A percentile compares a stretch with the other conserved stretches of the same genome.
These are phyloP conservation scores for Cavia porcellus DNA, from an alignment of 2,113 vertebrate species.

Conservation along the genomic window DNA sequence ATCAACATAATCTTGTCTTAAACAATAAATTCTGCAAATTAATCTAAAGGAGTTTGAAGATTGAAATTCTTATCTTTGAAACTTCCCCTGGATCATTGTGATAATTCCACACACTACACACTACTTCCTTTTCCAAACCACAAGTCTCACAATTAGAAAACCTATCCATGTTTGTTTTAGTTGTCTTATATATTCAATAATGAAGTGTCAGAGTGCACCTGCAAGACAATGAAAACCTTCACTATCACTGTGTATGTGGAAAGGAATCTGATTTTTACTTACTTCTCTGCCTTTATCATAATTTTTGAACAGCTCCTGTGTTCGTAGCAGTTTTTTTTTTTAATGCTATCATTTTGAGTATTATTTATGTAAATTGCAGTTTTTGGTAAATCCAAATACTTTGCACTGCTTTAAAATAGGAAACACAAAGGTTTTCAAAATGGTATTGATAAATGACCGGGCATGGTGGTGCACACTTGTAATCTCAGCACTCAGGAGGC, in stretches of 20 bases:
- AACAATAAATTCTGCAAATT: slow-evolving; percentile 28
- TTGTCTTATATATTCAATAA: slow-evolving; percentile 31
- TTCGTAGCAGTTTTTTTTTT: neutral
- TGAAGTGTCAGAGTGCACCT: neutral
- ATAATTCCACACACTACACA: slow-evolving; percentile 35
- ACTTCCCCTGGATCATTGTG: neutral
- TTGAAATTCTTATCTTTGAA: slow-evolving; percentile 30
- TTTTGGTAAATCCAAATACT: slow-evolving; percentile 65
- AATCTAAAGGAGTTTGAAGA: slow-evolving; percentile 38
- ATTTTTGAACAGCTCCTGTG: slow-evolving; percentile 4
- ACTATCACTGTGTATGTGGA: neutral
- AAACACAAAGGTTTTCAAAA: slow-evolving; percentile 46
- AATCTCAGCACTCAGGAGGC: neutral
- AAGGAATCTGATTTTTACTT: neutral
- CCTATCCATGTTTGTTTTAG: neutral
- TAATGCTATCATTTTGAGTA: slow-evolving; percentile 4
- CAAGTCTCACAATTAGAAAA: slow-evolving; percentile 58
- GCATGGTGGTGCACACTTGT: neutral
- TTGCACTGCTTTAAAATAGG: slow-evolving; percentile 16
- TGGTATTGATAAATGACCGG: neutral
- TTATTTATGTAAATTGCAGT: slow-evolving; percentile 46
- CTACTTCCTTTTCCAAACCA: neutral
- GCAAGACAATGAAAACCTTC: slow-evolving; percentile 9
- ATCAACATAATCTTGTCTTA: neutral
- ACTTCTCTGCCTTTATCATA: neutral